These are phyloP conservation scores for Aleadryas rufinucha DNA, from an alignment of 2,113 vertebrate species.

Conservation along the genomic window DNA sequence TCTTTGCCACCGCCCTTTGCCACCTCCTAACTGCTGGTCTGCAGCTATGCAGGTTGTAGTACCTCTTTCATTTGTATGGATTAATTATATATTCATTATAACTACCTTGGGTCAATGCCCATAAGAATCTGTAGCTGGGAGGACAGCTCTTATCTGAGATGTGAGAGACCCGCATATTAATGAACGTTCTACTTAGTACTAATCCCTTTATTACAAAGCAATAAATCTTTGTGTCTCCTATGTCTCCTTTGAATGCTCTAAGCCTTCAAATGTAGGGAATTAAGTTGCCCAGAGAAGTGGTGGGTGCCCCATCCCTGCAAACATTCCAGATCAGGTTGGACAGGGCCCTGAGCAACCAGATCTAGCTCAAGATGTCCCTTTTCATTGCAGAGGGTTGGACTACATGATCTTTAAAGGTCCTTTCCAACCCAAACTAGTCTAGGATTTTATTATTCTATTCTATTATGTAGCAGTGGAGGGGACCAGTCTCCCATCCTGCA, in stretches of 20 bases:
- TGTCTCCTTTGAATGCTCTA: background rate
- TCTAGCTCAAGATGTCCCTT: background rate
- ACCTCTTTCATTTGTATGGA: background rate
- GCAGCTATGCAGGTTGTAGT: background rate
- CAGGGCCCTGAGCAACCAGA: background rate
- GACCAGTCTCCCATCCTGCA: background rate
- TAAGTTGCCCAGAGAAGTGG: background rate
- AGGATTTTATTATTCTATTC: background rate
- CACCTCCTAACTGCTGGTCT: background rate
- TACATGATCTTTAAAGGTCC: rapidly evolving
- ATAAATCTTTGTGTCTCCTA: background rate
- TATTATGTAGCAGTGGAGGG: background rate
- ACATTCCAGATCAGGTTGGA: background rate
- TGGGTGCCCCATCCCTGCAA: background rate
- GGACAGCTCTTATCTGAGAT: background rate
- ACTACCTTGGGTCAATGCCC: background rate
- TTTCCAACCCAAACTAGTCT: background rate
- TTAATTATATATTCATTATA: background rate
- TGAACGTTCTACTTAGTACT: background rate
- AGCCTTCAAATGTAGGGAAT: background rate
- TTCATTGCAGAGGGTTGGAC: background rate
- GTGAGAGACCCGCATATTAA: background rate
- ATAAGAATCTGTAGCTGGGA: background rate
- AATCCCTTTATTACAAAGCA: background rate
- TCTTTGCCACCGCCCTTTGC: background rate